phyloP scores from a whole-genome alignment of 2,888 invertebrate genomes.

The Enchytraeus crypticus region DNA sequence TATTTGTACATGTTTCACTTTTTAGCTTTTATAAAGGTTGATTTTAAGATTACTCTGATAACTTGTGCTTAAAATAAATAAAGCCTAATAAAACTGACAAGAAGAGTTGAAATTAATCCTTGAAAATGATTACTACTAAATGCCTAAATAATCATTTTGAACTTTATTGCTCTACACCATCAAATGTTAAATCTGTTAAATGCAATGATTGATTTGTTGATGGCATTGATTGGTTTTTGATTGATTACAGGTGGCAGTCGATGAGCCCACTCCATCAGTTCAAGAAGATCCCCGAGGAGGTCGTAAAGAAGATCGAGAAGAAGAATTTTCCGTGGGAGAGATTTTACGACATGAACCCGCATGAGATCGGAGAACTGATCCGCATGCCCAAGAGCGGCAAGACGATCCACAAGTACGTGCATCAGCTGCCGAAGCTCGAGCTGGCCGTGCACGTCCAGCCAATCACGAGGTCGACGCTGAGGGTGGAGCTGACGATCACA shows the following conservation, averaged over 20 bases:
- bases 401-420: slow-evolving; percentile 90
- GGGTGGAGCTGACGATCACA: slow-evolving; percentile 91
- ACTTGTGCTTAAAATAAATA: no score
- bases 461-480: slow-evolving; percentile 75
- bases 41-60: no score
- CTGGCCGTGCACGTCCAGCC: slow-evolving; percentile 95
- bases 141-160: no score
- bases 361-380: slow-evolving; percentile 89
- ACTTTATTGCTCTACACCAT: neutral
- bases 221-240: neutral
- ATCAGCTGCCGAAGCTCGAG: slow-evolving; percentile 85
- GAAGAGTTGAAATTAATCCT: no score
- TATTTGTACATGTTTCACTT: no score
- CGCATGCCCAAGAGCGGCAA: slow-evolving; percentile 82
- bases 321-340: slow-evolving; percentile 62
- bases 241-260: slow-evolving; percentile 70
- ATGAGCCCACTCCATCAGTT: slow-evolving; percentile 97
- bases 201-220: neutral
- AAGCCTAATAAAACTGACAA: no score
- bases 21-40: no score
- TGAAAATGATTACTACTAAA: no score
- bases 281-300: slow-evolving; percentile 91
- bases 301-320: slow-evolving; percentile 93
- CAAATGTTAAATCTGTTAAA: neutral
- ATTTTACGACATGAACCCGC: slow-evolving; percentile 88